Evolutionary conservation across 1,140 invertebrate genomes (phyloP), one percentile per base, ranked within the genome.

Genomic region (Nasonia longicornis): DNA sequence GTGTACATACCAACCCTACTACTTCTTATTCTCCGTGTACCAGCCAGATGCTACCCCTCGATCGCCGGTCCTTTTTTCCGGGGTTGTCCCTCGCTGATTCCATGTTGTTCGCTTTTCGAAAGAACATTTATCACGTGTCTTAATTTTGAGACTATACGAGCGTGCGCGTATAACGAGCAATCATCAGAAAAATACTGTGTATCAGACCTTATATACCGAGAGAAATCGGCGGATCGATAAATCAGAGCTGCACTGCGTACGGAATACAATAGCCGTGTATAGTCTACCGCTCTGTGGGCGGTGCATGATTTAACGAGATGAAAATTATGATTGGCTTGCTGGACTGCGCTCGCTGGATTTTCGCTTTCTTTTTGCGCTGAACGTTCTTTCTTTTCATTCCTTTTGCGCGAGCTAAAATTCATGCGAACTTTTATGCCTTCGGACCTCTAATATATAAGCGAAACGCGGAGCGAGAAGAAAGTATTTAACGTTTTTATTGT

Each of bases 121-220:
- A 42, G 38, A 70, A 45, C 38, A 75, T 75, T 80, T 80, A 80
- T 80, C 38, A n/a, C 72, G 10, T n/a, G 31, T 35, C 31, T 35
- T 3, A 35, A 35, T 35, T 35, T 10, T n/a, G 35, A n/a, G 3
- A 66, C 64, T 74, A 74, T 74, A 73, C 38, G 16, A 12, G 29
- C 48, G 29, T 0, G 22, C 22, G 31, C 48, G 7, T 20, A 35
- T 38, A 42, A 78, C 64, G 64, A 67, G 64, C 29, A 74, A 74
- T 80, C 71, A 31, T 80, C 71, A 31, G 63, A 74, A 80, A 80
- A 74, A 66, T 48, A 70, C 35, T 64, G 14, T 14, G n/a, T 7
- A 64, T 64, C 8, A 22, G 4, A 64, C n/a, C 22, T 67, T 26
- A 12, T n/a, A 8, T n/a, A 8, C 8, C 22, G 22, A 16, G 16